Conservation (phyloP, 2,888 invertebrate genomes). For the Teinopalpus imperialis region DNA sequence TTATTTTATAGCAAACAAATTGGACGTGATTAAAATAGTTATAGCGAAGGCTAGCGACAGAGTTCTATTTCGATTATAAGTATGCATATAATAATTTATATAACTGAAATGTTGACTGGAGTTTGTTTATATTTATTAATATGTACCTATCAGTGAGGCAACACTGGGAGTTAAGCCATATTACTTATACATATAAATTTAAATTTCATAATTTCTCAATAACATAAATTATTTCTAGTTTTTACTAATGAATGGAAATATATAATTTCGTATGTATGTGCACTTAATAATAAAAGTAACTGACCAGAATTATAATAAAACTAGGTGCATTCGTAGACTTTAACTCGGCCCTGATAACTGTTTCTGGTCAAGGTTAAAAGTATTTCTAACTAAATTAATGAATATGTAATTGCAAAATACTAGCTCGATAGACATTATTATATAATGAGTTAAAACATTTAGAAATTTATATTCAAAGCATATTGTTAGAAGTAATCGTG, state of each 20-base stretch:
- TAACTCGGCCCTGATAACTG: neutral
- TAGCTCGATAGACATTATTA: neutral
- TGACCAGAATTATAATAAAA: too few relatives aligned
- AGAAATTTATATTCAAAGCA: conserved; percentile 25
- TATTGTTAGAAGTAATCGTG: conserved; percentile 21
- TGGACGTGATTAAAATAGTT: neutral
- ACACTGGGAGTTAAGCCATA: conserved; percentile 17
- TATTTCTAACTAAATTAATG: conserved; percentile 2
- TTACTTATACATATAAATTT: conserved; percentile 11
- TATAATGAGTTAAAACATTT: conserved; percentile 16
- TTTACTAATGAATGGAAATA: conserved; percentile 12
- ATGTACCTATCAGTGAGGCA: conserved; percentile 18
- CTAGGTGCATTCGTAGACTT: too few relatives aligned
- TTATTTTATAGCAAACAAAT: too few relatives aligned
- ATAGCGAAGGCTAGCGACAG: conserved; percentile 8
- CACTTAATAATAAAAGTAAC: conserved; percentile 7
- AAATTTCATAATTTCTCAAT: conserved; percentile 4
- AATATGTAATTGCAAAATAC: conserved; percentile 1
- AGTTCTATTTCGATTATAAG: conserved; percentile 8
- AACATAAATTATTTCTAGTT: conserved; percentile 7
- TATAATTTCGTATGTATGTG: conserved; percentile 10
- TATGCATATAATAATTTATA: conserved; percentile 8
- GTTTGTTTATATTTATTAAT: conserved; percentile 2
- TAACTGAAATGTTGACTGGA: conserved; percentile 7
- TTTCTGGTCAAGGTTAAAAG: conserved; percentile 1